Conservation (phyloP, 2,113 vertebrate genomes). For the Centropus unirufus region DNA sequence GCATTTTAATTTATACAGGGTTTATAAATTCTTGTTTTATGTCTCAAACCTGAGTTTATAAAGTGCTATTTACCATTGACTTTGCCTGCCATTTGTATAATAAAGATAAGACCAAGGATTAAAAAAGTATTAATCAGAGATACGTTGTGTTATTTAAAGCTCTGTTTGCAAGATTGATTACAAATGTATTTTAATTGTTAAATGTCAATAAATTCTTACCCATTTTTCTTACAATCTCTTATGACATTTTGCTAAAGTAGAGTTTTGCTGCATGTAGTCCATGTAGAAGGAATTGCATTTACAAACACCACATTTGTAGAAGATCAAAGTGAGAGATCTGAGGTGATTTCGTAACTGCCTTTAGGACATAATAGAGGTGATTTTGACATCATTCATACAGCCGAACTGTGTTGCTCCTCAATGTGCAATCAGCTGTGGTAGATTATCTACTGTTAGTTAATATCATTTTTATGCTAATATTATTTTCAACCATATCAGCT, state of each 20-base stretch:
- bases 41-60: not conserved
- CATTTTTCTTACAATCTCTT: not conserved
- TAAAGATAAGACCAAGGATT: not conserved
- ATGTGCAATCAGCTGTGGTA: not conserved
- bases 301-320: not conserved
- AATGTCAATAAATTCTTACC: not conserved
- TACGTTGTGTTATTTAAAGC: not conserved
- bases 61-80: not conserved
- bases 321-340: not conserved
- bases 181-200: not conserved
- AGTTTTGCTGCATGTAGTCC: not conserved
- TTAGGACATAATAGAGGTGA: not conserved
- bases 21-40: constrained; percentile 16
- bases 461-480: not conserved
- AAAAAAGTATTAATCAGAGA: not conserved
- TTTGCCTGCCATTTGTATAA: not conserved
- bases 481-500: not conserved
- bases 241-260: not conserved
- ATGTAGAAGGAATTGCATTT: not conserved
- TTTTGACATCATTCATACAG: not conserved
- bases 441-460: not conserved
- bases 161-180: not conserved
- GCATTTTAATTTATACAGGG: not conserved
- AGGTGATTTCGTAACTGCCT: not conserved
- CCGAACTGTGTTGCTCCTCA: not conserved